phyloP scores from a whole-genome alignment of 2,888 invertebrate species.

The Acleris holmiana region DNA sequence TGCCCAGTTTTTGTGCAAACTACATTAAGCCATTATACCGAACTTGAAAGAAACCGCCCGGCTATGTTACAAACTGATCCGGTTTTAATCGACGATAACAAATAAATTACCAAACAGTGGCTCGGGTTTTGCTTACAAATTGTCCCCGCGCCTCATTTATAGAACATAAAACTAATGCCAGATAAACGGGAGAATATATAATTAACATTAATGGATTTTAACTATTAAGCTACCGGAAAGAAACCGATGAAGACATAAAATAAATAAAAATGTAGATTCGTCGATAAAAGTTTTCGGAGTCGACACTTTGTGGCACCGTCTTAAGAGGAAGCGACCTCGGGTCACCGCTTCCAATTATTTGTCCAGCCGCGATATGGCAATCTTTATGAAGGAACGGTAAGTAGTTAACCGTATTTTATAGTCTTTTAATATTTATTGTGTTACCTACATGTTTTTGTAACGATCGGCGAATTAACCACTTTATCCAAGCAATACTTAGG shows the following conservation, averaged over 20 bases:
- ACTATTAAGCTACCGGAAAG: conserved; percentile 84
- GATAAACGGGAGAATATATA: conserved; percentile 77
- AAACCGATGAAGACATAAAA: conserved; percentile 81
- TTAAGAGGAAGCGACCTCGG: conserved; percentile 56
- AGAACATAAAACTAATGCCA: conserved; percentile 79
- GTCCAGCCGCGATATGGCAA: no score
- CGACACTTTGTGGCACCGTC: conserved; percentile 52
- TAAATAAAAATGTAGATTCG: conserved; percentile 78
- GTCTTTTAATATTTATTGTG: no score
- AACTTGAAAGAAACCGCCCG: conserved; percentile 8
- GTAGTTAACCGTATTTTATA: no score
- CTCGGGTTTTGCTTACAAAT: conserved; percentile 77
- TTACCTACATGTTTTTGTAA: no score
- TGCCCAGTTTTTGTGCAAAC: conserved; percentile 9
- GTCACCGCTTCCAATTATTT: conserved; percentile 3
- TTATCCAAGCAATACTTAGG: no score
- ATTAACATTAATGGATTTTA: conserved; percentile 80
- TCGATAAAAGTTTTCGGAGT: conserved; percentile 72
- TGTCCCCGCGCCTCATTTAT: conserved; percentile 68
- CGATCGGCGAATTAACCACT: no score
- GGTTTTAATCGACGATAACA: conserved; percentile 52
- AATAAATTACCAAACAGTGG: conserved; percentile 61
- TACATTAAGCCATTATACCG: conserved; percentile 19
- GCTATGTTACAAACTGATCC: conserved; percentile 40
- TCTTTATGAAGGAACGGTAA: no score